Evolutionary conservation across 1,140 invertebrate species (phyloP).

Genomic region (Forficula auricularia): DNA sequence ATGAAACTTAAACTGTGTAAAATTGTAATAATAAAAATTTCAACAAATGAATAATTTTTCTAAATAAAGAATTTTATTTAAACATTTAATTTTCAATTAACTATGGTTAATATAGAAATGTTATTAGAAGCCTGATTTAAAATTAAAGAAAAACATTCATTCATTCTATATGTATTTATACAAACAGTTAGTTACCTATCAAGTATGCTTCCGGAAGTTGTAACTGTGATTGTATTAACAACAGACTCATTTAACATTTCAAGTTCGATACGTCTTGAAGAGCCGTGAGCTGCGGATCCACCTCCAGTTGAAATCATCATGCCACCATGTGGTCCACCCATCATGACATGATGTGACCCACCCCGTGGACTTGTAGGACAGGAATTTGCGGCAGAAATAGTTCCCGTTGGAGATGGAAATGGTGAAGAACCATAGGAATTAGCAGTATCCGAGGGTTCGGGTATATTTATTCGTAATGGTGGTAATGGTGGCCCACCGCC

Average conservation of each 20-base stretch:
- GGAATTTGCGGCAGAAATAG: slow-evolving; percentile 75
- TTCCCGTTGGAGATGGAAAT: slow-evolving; percentile 78
- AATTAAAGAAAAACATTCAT: no score
- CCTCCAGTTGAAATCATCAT: slow-evolving; percentile 31
- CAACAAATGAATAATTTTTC: no score
- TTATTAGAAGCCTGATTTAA: no score
- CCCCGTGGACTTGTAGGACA: slow-evolving; percentile 88
- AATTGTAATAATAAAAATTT: no score
- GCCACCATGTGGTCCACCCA: slow-evolving; percentile 21
- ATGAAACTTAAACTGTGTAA: no score
- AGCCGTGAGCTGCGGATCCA: slow-evolving; percentile 14
- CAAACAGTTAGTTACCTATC: no score
- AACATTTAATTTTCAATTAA: no score
- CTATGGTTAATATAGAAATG: no score
- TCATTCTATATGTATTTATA: no score
- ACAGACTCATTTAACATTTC: slow-evolving; percentile 9
- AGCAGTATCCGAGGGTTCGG: slow-evolving; percentile 38
- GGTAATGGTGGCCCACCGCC: slow-evolving; percentile 32
- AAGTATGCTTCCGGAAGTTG: slow-evolving; percentile 10
- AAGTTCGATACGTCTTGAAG: no score
- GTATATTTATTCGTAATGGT: slow-evolving; percentile 75
- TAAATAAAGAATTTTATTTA: no score
- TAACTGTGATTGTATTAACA: slow-evolving; percentile 18
- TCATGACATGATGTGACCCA: slow-evolving; percentile 12
- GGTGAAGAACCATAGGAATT: slow-evolving; percentile 55